Evolutionary conservation across 2,888 invertebrate species (phyloP).

Genomic region (Busseola fusca): DNA sequence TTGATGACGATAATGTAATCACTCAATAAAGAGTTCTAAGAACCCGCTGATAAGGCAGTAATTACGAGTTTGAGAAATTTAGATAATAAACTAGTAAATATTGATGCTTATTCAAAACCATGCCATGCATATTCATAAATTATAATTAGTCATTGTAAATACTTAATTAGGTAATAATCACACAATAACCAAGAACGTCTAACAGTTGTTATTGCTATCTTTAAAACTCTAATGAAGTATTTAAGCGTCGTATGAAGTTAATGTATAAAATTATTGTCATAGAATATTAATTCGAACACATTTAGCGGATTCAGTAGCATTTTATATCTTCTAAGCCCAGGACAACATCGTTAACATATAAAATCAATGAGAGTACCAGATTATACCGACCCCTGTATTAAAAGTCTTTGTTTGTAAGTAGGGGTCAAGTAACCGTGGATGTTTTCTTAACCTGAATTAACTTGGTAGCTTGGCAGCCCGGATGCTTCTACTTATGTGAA

Average conservation of each 20-base stretch:
- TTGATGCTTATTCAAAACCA: conserved; percentile 17
- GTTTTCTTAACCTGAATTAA: conserved; percentile 62
- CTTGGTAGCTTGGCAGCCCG: conserved; percentile 52
- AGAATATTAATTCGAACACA: conserved; percentile 54
- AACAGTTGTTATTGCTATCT: conserved; percentile 16
- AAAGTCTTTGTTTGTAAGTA: conserved; percentile 11
- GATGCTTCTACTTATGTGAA: conserved; percentile 53
- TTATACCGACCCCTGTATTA: conserved; percentile 28
- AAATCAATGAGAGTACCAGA: conserved; percentile 62
- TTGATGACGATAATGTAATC: not conserved
- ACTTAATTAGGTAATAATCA: conserved; percentile 18
- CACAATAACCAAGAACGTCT: conserved; percentile 20
- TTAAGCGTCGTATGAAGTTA: conserved; percentile 4
- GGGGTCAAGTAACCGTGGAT: conserved; percentile 59
- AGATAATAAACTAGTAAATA: conserved; percentile 15
- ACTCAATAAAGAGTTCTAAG: conserved; percentile 24
- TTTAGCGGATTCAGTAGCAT: conserved; percentile 54
- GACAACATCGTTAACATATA: conserved; percentile 68
- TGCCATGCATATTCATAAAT: conserved; percentile 24
- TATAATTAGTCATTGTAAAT: not conserved
- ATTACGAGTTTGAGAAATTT: not conserved
- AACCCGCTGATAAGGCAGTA: conserved; percentile 9
- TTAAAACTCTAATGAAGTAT: conserved; percentile 33
- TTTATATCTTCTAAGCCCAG: conserved; percentile 58
- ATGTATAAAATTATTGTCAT: conserved; percentile 10